Conservation (phyloP, 2,797 vertebrate genomes). For the Leptatherina wallacei region DNA sequence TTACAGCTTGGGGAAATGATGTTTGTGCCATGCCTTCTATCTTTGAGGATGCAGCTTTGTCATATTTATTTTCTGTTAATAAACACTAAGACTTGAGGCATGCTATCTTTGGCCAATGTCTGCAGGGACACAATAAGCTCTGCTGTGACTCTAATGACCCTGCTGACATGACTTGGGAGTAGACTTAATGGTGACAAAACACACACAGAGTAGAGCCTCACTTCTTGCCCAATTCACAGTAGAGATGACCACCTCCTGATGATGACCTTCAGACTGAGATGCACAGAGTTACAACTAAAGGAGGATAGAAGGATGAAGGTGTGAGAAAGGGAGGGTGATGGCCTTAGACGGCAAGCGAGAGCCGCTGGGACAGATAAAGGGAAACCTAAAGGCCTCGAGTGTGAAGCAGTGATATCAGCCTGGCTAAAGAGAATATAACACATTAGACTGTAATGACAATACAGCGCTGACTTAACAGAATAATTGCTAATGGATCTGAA, state of each 20-base stretch:
- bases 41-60: neutral
- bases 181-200: conserved; percentile 56
- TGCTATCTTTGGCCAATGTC: conserved; percentile 39
- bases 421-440: conserved; percentile 54
- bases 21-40: neutral
- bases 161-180: conserved; percentile 56
- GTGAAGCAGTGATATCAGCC: conserved; percentile 45
- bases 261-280: conserved; percentile 66
- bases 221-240: conserved; percentile 58
- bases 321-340: conserved; percentile 7
- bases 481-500: conserved; percentile 68
- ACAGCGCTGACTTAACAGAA: conserved; percentile 41
- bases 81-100: conserved; percentile 44
- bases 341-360: conserved; percentile 21
- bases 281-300: conserved; percentile 38
- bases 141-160: conserved; percentile 47
- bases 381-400: conserved; percentile 41
- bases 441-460: conserved; percentile 54
- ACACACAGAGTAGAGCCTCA: conserved; percentile 50
- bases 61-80: conserved; percentile 39
- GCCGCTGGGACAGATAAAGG: conserved; percentile 33
- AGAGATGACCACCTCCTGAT: conserved; percentile 51
- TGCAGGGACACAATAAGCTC: conserved; percentile 37
- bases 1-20: neutral
- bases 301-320: conserved; percentile 6